Base-by-base conservation (phyloP, 2,888 invertebrate species). In the Psylliodes chrysocephalus region DNA sequence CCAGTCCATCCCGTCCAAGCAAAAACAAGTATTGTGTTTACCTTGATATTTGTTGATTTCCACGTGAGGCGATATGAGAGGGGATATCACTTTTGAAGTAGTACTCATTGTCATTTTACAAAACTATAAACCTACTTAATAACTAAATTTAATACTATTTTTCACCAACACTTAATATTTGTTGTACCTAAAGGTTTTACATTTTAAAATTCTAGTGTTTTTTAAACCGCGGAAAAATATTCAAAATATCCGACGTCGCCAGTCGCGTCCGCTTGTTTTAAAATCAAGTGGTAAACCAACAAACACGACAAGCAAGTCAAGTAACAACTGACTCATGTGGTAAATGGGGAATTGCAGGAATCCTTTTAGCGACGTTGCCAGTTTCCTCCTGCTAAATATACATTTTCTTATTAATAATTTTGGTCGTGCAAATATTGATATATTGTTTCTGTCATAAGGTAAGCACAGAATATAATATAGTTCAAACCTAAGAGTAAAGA, bases 41-140 rank as follows among this genome's bases (percentile, higher is more conserved):
- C 75, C 74, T 75, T 75, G 71, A 59, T 71, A 72, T 71, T 75
- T 74, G 60, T 69, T 68, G 59, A 67, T 67, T 68, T 75, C 71
- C 54, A 72, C 72, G 63, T 73, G 72, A 46, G 73, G 71, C 25
- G 69, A 67, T 22, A 71, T 71, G 38, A 73, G 60, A 5, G 72
- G 70, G 62, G 72, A 67, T 51, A 71, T 71, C 73, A 73, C 74
- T 60, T 55, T 49, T 49, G 42, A n/a, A n/a, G n/a, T 28, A 44
- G 42, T 47, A 33, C 15, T 30, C 64, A 49, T 40, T 17, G 17
- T 44, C 7, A 19, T n/a, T 44, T 44, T n/a, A 33, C 8, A 33
- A n/a, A n/a, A 33, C 8, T 8, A 33, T n/a, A n/a, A n/a, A n/a
- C n/a, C 12, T 35, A 35, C 12, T 7, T 33, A 6, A 33, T 25